phyloP scores from a whole-genome alignment of 2,797 vertebrate species.

The Siniperca scherzeri region DNA sequence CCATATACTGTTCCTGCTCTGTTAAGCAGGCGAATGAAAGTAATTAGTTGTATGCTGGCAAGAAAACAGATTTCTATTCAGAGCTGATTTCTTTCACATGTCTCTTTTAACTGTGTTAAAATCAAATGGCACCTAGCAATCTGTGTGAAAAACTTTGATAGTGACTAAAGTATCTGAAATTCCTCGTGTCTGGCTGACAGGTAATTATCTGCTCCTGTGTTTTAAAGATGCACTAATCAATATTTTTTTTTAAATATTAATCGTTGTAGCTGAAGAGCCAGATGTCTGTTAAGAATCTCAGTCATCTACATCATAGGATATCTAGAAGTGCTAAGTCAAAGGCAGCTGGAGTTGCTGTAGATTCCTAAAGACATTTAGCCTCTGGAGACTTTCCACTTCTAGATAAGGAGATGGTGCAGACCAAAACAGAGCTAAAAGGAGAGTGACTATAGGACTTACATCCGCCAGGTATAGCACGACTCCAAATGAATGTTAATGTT shows the following conservation, averaged over 20 bases:
- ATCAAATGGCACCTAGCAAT: constrained; percentile 24
- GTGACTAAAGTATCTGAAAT: too few relatives aligned
- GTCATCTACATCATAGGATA: background rate
- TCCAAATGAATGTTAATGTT: background rate
- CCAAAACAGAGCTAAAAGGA: background rate
- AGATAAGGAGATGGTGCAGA: background rate
- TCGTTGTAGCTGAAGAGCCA: too few relatives aligned
- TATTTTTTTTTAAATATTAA: background rate
- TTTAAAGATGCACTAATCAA: background rate
- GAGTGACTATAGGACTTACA: background rate
- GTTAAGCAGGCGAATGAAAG: constrained; percentile 28
- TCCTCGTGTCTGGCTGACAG: background rate
- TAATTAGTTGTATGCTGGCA: constrained; percentile 36
- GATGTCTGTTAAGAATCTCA: background rate
- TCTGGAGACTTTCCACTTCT: background rate
- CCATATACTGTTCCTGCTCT: constrained; percentile 11
- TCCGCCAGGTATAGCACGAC: background rate
- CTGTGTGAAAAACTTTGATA: constrained; percentile 28
- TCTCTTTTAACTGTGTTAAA: constrained; percentile 47
- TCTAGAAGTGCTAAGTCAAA: background rate
- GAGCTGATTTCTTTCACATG: constrained; percentile 66
- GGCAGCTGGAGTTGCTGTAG: background rate
- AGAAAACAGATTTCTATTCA: constrained; percentile 29
- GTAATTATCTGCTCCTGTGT: background rate
- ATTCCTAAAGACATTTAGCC: background rate